Base-by-base conservation (phyloP, 2,888 invertebrate species). In the Sarcophaga variegata region DNA sequence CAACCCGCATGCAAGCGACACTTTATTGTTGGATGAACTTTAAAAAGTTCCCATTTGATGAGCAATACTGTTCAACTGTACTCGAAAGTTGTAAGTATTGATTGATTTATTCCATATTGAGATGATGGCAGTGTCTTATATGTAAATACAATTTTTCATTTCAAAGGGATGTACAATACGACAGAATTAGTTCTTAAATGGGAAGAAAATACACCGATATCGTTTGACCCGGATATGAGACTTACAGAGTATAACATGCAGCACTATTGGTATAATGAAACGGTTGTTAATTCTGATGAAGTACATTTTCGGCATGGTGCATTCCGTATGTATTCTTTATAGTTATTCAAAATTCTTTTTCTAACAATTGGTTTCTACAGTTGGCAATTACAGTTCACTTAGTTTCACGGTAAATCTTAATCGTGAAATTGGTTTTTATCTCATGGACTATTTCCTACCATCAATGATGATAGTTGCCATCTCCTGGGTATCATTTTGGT, bases 391-490 rank as follows among this genome's bases (percentile, higher is more conserved):
- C 60, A 92, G 92, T 78, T 91, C 90, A 1, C 47, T 92, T 11
- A 92, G 91, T 77, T 92, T 92, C 45, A 92, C 92, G 0, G 91
- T 92, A 0, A 90, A 91, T 64, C 86, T 92, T 22, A 91, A 91
- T 88, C 92, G 92, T 22, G 92, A 92, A 85, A 91, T 92, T 82
- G 92, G 92, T 8, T 92, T 92, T 76, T 92, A 92, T 88, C 78
- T 92, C 6, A 80, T 92, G 90, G 92, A 92, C 54, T 92, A 92
- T 63, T 92, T 91, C 87, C 70, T 92, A 88, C 92, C 92, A 5
- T 92, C 92, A 27, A 92, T 92, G 92, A 92, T 92, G 92, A 92
- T 92, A 74, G 92, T 92, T n/a, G 92, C 92, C 76, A 92, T 92
- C 3, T 92, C 92, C 0, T 92, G 92, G 92, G 92, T 92, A 4